Evolutionary conservation across 2,113 vertebrate species (phyloP).

Genomic region (Rhinopomastus cyanomelas): DNA sequence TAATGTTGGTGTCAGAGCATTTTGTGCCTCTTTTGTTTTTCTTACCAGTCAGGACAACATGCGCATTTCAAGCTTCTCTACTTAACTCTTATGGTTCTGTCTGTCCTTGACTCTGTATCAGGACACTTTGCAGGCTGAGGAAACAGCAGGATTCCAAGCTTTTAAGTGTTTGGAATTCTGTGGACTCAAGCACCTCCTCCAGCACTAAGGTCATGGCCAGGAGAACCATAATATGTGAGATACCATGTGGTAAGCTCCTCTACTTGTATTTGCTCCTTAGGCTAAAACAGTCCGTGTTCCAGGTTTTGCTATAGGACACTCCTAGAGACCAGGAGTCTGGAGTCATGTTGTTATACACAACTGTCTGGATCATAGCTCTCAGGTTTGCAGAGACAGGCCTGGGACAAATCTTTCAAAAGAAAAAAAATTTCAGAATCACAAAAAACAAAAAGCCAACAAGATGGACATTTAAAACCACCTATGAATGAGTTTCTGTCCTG

Average conservation of each 20-base stretch:
- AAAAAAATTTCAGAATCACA: not conserved
- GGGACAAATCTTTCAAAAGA: not conserved
- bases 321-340: not conserved
- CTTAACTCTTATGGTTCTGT: not conserved
- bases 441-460: not conserved
- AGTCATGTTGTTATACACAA: not conserved
- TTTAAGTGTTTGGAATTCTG: not conserved
- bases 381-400: not conserved
- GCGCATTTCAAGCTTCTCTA: not conserved
- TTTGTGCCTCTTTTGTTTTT: not conserved
- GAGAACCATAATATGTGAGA: not conserved
- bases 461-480: not conserved
- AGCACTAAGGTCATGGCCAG: not conserved
- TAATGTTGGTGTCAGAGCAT: not conserved
- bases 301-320: not conserved
- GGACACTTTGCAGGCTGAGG: not conserved
- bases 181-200: not conserved
- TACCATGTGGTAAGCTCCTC: rapidly evolving
- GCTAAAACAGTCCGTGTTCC: not conserved
- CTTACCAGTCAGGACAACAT: not conserved
- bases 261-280: not conserved
- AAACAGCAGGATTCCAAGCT: not conserved
- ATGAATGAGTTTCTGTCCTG: not conserved
- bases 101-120: not conserved
- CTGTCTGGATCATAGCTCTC: not conserved